Evolutionary conservation across 1,140 invertebrate genomes (phyloP).

Genomic region (Drosophila bocki): DNA sequence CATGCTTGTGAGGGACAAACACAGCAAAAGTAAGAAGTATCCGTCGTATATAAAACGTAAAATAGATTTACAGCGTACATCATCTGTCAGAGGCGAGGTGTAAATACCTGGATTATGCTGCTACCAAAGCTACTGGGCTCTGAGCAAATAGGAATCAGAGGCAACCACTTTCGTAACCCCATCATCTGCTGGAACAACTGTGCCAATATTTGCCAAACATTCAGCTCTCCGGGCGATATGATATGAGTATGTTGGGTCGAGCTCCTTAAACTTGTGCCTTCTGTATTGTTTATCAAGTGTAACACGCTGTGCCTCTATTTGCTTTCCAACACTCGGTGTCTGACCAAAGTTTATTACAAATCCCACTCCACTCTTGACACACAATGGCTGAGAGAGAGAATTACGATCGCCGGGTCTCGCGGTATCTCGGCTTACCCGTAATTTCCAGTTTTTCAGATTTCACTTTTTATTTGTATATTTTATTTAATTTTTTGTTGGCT

Average conservation of each 20-base stretch:
- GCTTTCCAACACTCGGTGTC: slow-evolving; percentile 68
- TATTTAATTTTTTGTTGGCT: slow-evolving; percentile 35
- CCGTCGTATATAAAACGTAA: slow-evolving; percentile 25
- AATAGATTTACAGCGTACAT: slow-evolving; percentile 56
- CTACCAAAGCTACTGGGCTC: slow-evolving; percentile 48
- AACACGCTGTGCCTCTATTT: slow-evolving; percentile 72
- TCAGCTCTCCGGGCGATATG: slow-evolving; percentile 28
- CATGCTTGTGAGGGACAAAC: slow-evolving; percentile 14
- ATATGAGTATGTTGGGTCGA: slow-evolving; percentile 9
- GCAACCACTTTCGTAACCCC: slow-evolving; percentile 36
- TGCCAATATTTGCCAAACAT: slow-evolving; percentile 70
- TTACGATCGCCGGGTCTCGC: slow-evolving; percentile 46
- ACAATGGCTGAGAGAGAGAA: slow-evolving; percentile 51
- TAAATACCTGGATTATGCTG: slow-evolving; percentile 76
- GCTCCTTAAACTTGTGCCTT: slow-evolving; percentile 4
- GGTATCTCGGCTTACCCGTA: slow-evolving; percentile 38
- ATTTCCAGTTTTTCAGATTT: slow-evolving; percentile 65
- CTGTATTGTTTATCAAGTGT: slow-evolving; percentile 72
- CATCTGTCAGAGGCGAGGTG: slow-evolving; percentile 52
- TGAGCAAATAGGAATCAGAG: slow-evolving; percentile 47
- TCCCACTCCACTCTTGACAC: slow-evolving; percentile 38
- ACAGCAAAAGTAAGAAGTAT: slow-evolving; percentile 8
- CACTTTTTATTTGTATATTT: slow-evolving; percentile 63
- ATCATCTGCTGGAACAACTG: slow-evolving; percentile 43
- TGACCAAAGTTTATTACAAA: slow-evolving; percentile 57